Base-by-base conservation (phyloP, 2,113 vertebrate genomes). In the Centropus bengalensis region DNA sequence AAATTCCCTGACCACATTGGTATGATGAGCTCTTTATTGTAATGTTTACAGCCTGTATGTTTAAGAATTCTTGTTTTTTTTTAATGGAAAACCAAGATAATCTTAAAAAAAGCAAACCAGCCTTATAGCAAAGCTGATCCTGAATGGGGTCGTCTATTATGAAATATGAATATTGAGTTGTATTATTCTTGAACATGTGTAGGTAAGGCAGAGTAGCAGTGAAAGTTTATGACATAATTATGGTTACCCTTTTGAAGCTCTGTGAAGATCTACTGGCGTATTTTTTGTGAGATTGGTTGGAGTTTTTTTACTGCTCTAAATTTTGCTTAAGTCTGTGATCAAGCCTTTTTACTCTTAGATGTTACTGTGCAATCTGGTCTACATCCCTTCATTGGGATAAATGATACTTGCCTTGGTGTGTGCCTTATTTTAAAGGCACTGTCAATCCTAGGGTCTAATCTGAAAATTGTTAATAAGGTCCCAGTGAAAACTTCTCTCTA, bases 1-100 rank as follows among this genome's bases (percentile, higher is more conserved):
- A 96, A 99, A 99, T 97, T 99, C 98, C 5, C 98, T 99, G 79
- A 99, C 99, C 15, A 98, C 98, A 36, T 97, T 99, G 99, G 99
- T 99, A 99, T 2, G 96, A 33, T 45, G 67, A 33, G 70, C 21
- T 89, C 59, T 90, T 97, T 96, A 91, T 94, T 92, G 54, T 84
- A 38, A 13, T 80, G 12, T 52, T 87, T 92, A 10, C 38, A 91
- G 22, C 93, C 22, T 89, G 32, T 77, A 38, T 96, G 88, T 93
- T 91, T 64, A 79, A 75, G 78, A 94, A 78, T 92, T 94, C 60
- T 94, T 76, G 55, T 51, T 19, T 32, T 51, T 88, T 88, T 91
- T 91, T 66, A 86, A 94, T 10, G 92, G 52, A 33, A 20, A 74
- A 38, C 64, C 4, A 71, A 67, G n/a, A 40, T 21, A 17, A 58